Base-by-base conservation (phyloP, 2,888 invertebrate species). In the Opisthograptis luteolata region DNA sequence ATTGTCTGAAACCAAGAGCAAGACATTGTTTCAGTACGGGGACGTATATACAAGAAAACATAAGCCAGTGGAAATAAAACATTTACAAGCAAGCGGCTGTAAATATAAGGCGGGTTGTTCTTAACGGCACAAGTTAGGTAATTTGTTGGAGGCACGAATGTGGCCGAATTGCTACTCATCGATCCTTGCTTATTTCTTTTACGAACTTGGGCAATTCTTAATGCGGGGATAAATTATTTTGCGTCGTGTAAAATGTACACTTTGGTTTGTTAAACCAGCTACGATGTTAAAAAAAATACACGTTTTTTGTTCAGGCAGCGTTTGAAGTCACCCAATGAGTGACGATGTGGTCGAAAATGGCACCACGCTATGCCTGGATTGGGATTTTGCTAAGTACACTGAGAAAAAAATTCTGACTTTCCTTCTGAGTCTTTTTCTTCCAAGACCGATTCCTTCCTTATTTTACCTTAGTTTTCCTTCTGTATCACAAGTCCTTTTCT, bases 111-210 rank as follows among this genome's bases (percentile, higher is more conserved):
- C 50, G 52, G 55, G 52, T 53, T 60, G 62, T 54, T 52, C 55
- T 47, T 56, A 65, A 65, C 53, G 54, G 58, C 55, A 42, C 37
- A 61, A 64, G 36, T 65, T 65, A 25, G 49, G 59, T 59, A 59
- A 60, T 63, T 65, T 54, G 58, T 58, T 53, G 54, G 39, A 50
- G 50, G 58, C 52, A 62, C 60, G 58, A 58, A 56, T 52, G 55
- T 62, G 51, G 52, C 40, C 15, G 51, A 53, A 62, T 57, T 54
- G 59, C 49, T 47, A 45, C 57, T 55, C 37, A 59, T 53, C 42
- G 54, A 59, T 55, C 48, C 48, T 25, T 41, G 37, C 49, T 55
- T 56, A 56, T 55, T 54, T 49, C 42, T 56, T 58, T 47, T 32
- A 4, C 34, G 28, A 55, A 55, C 49, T 58, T 56, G 35, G 31